Conservation (phyloP, 2,797 vertebrate genomes). For the Benthosema pterotum region DNA sequence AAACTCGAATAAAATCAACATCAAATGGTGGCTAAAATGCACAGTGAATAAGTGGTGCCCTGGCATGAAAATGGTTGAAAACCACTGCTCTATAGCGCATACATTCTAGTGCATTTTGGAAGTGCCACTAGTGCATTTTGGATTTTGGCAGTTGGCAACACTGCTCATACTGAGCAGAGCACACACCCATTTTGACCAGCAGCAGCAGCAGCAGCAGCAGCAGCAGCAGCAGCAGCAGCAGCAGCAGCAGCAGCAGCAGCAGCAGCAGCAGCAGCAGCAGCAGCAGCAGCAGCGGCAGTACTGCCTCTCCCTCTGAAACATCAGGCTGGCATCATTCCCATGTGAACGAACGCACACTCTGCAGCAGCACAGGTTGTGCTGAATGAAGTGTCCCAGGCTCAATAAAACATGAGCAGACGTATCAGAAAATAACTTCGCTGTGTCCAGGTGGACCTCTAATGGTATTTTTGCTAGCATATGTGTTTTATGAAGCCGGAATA, state of each 20-base stretch:
- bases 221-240: background rate
- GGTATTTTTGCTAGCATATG: constrained; percentile 33
- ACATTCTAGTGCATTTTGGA: too few species aligned
- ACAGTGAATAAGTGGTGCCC: too few species aligned
- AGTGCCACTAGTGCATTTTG: too few species aligned
- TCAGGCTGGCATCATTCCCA: constrained; percentile 42
- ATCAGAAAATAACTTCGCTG: constrained; percentile 63
- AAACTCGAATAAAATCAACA: too few species aligned
- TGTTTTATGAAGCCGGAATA: constrained; percentile 36
- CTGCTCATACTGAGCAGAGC: too few species aligned
- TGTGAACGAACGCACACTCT: constrained; percentile 39
- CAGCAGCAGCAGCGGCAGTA: background rate
- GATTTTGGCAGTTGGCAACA: too few species aligned
- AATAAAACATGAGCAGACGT: constrained; percentile 74
- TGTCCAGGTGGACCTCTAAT: constrained; percentile 38
- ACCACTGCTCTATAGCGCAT: too few species aligned
- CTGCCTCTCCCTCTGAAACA: constrained; percentile 23
- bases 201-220: too few species aligned
- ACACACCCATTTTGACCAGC: constrained; percentile 1
- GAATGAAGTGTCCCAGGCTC: constrained; percentile 58
- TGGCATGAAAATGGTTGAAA: too few species aligned
- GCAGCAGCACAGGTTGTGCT: constrained; percentile 23
- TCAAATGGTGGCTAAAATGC: too few species aligned
- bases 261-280: background rate
- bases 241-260: background rate